Base-by-base conservation (phyloP, 2,797 vertebrate species). In the Champsocephalus esox region DNA sequence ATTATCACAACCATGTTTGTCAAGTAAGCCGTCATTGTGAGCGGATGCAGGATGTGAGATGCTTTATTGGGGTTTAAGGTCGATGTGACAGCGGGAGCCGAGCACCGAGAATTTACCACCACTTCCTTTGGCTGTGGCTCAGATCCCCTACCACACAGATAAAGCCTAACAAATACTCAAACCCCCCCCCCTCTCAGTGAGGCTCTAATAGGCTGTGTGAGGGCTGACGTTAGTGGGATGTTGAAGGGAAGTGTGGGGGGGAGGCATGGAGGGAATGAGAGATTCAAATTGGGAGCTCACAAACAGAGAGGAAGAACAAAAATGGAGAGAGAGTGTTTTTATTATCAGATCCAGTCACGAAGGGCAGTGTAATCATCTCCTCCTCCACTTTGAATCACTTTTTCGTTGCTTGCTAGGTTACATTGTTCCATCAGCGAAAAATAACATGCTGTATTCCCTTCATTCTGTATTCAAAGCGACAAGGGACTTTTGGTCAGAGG, bases 51-150 rank as follows among this genome's bases (percentile, higher is more conserved):
- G 78, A 68, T 82, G 59, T 75, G 45, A 89, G 78, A 87, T 67
- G 66, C 55, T 91, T 93, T 92, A 89, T 90, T 89, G 21, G 73
- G 60, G 21, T 71, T 79, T 14, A 38, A 11, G 44, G 28, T 43
- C 62, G 46, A 75, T 81, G 87, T 64, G 69, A 56, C n/a, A 70
- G 60, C 73, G 70, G 86, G 49, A 75, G 79, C 50, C 49, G 67
- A 84, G 64, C 62, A 77, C 61, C 76, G 32, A 70, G 17, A 44
- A 34, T 66, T 60, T 45, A 12, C 63, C 44, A 45, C 58, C 55
- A 32, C 41, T 67, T 57, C 19, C 34, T 63, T 16, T 61, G 59
- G 24, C 9, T 65, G 60, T 63, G 63, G 59, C 24, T 70, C 73
- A 7, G 63, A 63, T 52, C 66, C 49, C 52, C 46, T 52, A 45